Conservation (phyloP, 30 jellyfish, hydroid and myxozoan genomes). For the Cassiopea xamachana region DNA sequence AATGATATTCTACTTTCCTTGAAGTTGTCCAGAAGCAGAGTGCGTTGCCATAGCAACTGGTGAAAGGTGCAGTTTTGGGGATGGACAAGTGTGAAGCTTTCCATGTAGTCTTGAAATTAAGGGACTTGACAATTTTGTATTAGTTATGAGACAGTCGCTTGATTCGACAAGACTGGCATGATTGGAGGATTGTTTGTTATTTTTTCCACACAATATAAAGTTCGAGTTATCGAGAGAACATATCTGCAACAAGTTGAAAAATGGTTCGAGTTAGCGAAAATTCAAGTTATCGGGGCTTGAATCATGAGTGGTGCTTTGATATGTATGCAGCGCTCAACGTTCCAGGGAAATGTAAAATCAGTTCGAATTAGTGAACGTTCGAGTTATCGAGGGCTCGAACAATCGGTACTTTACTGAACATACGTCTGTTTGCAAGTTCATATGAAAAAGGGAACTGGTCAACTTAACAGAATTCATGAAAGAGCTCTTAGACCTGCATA, state of each 20-base stretch:
- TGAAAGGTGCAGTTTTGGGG: slow-evolving; percentile 22
- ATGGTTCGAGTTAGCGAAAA: background rate
- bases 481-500: no score
- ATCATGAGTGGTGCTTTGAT: no score
- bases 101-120: slow-evolving; percentile 7
- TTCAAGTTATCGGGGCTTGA: background rate
- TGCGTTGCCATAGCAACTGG: slow-evolving; percentile 31
- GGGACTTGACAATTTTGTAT: slow-evolving; percentile 15
- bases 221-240: slow-evolving; percentile 9
- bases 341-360: no score
- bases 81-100: background rate
- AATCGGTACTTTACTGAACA: no score
- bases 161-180: background rate
- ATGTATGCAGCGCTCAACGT: no score
- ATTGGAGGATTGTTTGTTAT: background rate
- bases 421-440: no score
- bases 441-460: no score
- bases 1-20: background rate
- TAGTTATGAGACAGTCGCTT: slow-evolving; percentile 9
- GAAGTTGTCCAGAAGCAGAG: background rate
- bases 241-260: background rate
- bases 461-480: no score
- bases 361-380: no score
- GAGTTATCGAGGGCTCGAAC: no score
- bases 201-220: slow-evolving; percentile 16